phyloP scores from a whole-genome alignment of 2,888 invertebrate species.

The Marasmarcha lunaedactyla region DNA sequence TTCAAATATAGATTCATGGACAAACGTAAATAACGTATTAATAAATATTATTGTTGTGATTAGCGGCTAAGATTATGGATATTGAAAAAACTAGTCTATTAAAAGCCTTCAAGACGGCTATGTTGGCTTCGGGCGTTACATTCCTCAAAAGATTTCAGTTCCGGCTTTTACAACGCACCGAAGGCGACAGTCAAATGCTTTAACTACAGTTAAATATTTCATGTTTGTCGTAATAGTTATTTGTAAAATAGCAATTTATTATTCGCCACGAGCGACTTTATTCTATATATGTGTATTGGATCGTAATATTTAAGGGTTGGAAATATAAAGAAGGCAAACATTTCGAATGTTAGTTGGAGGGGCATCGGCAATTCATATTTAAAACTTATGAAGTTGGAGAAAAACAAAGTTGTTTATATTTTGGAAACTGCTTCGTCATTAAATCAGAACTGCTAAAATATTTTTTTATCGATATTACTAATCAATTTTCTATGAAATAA shows the following conservation, averaged over 20 bases:
- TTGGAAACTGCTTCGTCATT: no score
- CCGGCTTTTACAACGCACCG: slow-evolving; percentile 17
- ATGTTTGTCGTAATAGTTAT: slow-evolving; percentile 47
- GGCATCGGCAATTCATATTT: no score
- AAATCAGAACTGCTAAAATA: no score
- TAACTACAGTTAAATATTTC: slow-evolving; percentile 65
- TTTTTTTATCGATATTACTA: no score
- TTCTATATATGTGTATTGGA: slow-evolving; percentile 36
- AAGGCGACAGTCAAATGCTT: slow-evolving; percentile 55
- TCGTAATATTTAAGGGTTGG: slow-evolving; percentile 13
- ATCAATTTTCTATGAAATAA: no score
- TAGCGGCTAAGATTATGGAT: slow-evolving; percentile 50
- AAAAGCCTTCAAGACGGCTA: slow-evolving; percentile 66
- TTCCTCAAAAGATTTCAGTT: slow-evolving; percentile 10
- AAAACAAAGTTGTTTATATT: no score
- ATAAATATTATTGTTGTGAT: slow-evolving; percentile 53
- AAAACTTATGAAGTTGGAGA: background rate
- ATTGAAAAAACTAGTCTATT: slow-evolving; percentile 28
- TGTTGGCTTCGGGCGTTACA: slow-evolving; percentile 31
- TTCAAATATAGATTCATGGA: no score
- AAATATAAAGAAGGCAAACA: slow-evolving; percentile 1
- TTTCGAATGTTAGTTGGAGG: background rate
- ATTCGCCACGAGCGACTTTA: slow-evolving; percentile 24
- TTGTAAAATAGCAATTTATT: slow-evolving; percentile 42
- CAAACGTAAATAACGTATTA: slow-evolving; percentile 23